Evolutionary conservation across 2,113 vertebrate species (phyloP).

Genomic region (Notarius quadriscutis): DNA sequence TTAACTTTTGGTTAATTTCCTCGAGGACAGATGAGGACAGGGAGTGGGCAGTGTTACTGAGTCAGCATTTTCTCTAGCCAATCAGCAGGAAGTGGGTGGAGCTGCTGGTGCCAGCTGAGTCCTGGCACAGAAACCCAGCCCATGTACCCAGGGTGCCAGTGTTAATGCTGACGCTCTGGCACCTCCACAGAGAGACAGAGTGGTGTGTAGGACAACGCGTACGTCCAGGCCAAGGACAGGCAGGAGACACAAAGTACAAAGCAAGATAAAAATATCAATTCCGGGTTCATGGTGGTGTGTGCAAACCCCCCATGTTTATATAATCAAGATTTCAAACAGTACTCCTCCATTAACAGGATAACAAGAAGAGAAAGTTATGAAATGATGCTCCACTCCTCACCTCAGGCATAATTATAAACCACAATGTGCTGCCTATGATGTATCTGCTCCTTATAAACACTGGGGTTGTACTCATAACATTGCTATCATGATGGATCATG

Average conservation of each 20-base stretch:
- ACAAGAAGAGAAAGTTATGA: background rate
- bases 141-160: conserved; percentile 32
- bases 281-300: background rate
- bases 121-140: conserved; percentile 29
- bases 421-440: background rate
- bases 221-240: conserved; percentile 41
- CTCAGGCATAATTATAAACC: background rate
- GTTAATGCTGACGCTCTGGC: conserved; percentile 18
- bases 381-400: background rate
- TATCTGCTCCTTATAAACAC: background rate
- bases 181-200: conserved; percentile 20
- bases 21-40: conserved; percentile 25
- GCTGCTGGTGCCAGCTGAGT: conserved; percentile 31
- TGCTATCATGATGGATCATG: background rate
- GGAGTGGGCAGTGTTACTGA: conserved; percentile 6
- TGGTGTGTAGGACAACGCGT: conserved; percentile 23
- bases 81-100: conserved; percentile 26
- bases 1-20: background rate
- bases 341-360: background rate
- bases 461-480: background rate
- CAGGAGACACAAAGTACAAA: conserved; percentile 23
- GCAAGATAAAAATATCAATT: conserved; percentile 35
- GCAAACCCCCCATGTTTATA: background rate
- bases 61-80: conserved; percentile 35
- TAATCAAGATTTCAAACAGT: background rate